Base-by-base conservation (phyloP, 2,888 invertebrate species). In the Nesidiocoris tenuis region DNA sequence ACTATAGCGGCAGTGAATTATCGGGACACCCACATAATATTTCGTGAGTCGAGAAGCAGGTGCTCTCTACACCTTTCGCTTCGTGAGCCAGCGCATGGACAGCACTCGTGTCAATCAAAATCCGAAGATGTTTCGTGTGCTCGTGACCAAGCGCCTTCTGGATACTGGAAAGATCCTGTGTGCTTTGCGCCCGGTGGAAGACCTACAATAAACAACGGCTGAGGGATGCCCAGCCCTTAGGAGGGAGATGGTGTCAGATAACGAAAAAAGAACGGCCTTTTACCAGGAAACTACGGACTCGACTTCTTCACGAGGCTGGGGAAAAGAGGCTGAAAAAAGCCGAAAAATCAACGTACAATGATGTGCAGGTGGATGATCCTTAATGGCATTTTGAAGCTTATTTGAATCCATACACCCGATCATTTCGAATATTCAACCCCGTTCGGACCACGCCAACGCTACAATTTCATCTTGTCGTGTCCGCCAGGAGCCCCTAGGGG, bases 401-500 rank as follows among this genome's bases (percentile, higher is more conserved):
- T 72, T 72, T 72, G 72, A 72, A 72, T 72, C 72, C 72, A 72
- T 72, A 72, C 61, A 63, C 72, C 72, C 72, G 72, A 72, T 72
- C 72, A 72, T 72, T 72, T 72, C 72, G 72, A 72, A 61, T 72
- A 72, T 72, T 61, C 72, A 21, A 39, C 3, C 39, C 12, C 39
- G n/a, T n/a, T 39, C 12, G 39, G 39, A 39, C 39, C 18, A 39
- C 39, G 22, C 55, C 61, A 72, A 72, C 61, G 63, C 72, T 72
- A 72, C 72, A 72, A 72, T 72, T 72, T 72, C 54, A 56, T 70
- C 39, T 61, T 23, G 39, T 72, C 72, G 72, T 72, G 72, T 72
- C 72, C 70, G 22, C 24, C 57, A 24, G 59, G 17, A 9, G 24
- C 19, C 72, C 72, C 72, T 22, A 12, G 19, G 72, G 72, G 61